Base-by-base conservation (phyloP, 2,797 vertebrate genomes). In the Columba guinea region DNA sequence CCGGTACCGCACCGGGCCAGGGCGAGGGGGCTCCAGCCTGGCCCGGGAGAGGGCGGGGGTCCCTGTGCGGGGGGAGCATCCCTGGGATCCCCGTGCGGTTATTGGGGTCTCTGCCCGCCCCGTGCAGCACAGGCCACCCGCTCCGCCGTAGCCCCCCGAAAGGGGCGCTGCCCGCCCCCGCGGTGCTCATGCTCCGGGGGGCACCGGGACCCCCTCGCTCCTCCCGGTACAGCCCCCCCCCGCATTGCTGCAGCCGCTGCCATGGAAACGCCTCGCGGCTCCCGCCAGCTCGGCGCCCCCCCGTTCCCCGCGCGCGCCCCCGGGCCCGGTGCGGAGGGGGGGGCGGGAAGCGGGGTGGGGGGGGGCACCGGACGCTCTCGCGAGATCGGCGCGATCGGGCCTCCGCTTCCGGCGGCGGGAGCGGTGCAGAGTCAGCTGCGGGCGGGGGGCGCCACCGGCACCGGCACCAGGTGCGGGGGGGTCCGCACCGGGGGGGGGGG, bases 381-480 rank as follows among this genome's bases (percentile, higher is more conserved):
- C 90, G 84, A 87, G 90, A 91, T 77, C 84, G 64, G n/a, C 46
- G 90, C 71, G 84, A 22, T 64, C 89, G 52, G 89, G 89, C 74
- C 81, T 74, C 88, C 75, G 84, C 89, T 87, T 87, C 89, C 89
- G 83, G 83, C 63, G 76, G 89, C 63, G 83, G 83, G 89, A 81
- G 76, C 76, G 69, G 70, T 91, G 89, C 89, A 76, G 77, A 91
- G 89, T 91, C 89, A 95, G 88, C 94, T 58, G 90, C 87, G 80
- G 94, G 69, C 64, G 94, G 95, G 94, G 96, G 96, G 41, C 79
- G 86, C 37, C 84, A 77, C 63, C 70, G 70, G 70, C 53, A 87
- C 84, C 85, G 76, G 78, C 62, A 68, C 48, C 87, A 68, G 83
- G 83, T 76, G 63, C 63, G 76, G 17, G 67, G 63, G 39, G 49